Evolutionary conservation across 2,797 vertebrate genomes (phyloP), one percentile per base, ranked within the genome.

Genomic region (Oophaga sylvatica): DNA sequence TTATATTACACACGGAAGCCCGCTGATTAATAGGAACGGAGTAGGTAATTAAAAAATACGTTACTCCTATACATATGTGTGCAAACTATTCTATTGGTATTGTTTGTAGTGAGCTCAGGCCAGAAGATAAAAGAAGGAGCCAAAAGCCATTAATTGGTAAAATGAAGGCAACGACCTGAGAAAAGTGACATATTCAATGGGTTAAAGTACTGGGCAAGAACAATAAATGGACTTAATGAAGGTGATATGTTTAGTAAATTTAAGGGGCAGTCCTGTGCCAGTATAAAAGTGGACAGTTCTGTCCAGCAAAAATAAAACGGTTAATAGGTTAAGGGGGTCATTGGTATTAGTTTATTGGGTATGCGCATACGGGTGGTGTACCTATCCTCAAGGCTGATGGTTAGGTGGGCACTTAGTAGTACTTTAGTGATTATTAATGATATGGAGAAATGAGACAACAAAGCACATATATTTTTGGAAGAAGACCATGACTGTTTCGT

Each of bases 1-100:
- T 83, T 83, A 82, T 80, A 63, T 53, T 65, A 53, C 31, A 80
- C 26, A 83, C 31, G 73, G 75, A 73, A 63, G 65, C 73, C 84
- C 35, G 13, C 84, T 83, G 84, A 89, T 86, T 89, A 86, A 87
- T 86, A 87, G 84, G 19, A 79, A 60, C 16, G 35, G 22, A 56
- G 56, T 70, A 65, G 65, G 80, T 83, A 82, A 89, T 89, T 86
- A 78, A 29, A 77, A 56, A 82, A 63, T 82, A 41, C 59, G 78
- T 86, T 56, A 79, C 10, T 62, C 56, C 41, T 82, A 62, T 82
- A 56, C 48, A 2, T 62, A 56, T n/a, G 12, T 68, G 71, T 71
- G 83, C 60, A 26, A 76, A 75, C 60, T 53, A 53, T 62, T 19
- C 60, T 53, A 53, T 62, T 19, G 60, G 17, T 41, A 77, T 26